These are phyloP conservation scores for Phortica okadai DNA, from an alignment of 2,888 invertebrate genomes.

Conservation along the genomic window DNA sequence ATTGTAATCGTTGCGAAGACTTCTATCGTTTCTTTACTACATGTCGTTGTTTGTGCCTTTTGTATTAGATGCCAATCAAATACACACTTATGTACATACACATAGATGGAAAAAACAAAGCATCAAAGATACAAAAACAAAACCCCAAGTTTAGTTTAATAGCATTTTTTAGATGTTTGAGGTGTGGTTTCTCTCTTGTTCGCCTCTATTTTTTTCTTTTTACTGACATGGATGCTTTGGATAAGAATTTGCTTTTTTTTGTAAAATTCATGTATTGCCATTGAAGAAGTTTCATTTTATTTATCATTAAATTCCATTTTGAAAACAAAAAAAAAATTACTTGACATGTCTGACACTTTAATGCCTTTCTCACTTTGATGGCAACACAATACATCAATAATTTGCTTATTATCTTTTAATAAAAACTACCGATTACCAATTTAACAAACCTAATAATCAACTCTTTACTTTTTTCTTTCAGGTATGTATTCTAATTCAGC, in stretches of 20 bases:
- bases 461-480: constrained; percentile 6
- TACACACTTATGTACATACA: constrained; percentile 44
- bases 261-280: background rate
- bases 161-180: constrained; percentile 16
- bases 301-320: constrained; percentile 9
- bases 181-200: constrained; percentile 12
- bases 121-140: background rate
- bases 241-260: background rate
- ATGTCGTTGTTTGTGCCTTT: constrained; percentile 25
- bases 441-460: background rate
- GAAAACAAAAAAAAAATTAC: background rate
- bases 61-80: constrained; percentile 67
- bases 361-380: background rate
- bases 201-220: background rate
- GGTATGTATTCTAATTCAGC: constrained; percentile 5
- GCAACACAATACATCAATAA: background rate
- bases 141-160: background rate
- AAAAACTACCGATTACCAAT: background rate
- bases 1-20: background rate
- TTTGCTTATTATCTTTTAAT: background rate
- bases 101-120: constrained; percentile 11
- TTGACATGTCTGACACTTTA: constrained; percentile 16
- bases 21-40: background rate
- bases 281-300: background rate
- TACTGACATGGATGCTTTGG: background rate